A percentile compares a stretch with the other conserved stretches of the same genome.
phyloP scores from a whole-genome alignment of 2,888 invertebrate genomes.

The Synergus laeviventris region DNA sequence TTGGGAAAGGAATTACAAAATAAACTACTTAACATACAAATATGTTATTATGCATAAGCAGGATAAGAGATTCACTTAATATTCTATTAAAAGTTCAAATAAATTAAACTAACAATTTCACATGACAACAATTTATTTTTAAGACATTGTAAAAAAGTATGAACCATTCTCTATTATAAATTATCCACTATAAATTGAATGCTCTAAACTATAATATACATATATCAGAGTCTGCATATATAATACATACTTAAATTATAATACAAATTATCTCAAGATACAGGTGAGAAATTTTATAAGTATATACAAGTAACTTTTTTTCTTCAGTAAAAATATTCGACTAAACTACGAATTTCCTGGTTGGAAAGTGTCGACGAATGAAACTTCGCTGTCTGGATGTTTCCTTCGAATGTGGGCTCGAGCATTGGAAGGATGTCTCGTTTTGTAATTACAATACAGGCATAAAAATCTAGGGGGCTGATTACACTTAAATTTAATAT shows the following conservation, averaged over 20 bases:
- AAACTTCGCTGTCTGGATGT: constrained; percentile 61
- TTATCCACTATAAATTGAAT: not conserved
- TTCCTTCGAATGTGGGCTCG: constrained; percentile 68
- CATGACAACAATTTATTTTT: no score
- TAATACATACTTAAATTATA: no score
- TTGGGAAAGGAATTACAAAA: not conserved
- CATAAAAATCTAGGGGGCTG: constrained; percentile 66
- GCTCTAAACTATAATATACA: no score
- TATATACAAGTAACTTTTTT: not conserved
- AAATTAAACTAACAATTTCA: not conserved
- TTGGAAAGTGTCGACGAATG: constrained; percentile 51
- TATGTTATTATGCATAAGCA: not conserved
- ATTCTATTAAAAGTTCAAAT: not conserved
- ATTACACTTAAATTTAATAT: constrained; percentile 65
- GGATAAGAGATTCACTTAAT: not conserved
- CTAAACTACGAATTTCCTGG: not conserved
- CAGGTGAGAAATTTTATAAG: not conserved
- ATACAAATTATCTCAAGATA: not conserved
- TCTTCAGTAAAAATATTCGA: not conserved
- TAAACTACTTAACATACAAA: not conserved
- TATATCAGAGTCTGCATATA: no score
- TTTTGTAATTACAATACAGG: constrained; percentile 66
- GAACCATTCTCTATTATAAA: not conserved
- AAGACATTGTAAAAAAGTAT: not conserved
- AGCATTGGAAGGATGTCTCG: constrained; percentile 69